These are phyloP conservation scores for Drosophila emarginata DNA, from an alignment of 2,888 invertebrate genomes.

Conservation along the genomic window DNA sequence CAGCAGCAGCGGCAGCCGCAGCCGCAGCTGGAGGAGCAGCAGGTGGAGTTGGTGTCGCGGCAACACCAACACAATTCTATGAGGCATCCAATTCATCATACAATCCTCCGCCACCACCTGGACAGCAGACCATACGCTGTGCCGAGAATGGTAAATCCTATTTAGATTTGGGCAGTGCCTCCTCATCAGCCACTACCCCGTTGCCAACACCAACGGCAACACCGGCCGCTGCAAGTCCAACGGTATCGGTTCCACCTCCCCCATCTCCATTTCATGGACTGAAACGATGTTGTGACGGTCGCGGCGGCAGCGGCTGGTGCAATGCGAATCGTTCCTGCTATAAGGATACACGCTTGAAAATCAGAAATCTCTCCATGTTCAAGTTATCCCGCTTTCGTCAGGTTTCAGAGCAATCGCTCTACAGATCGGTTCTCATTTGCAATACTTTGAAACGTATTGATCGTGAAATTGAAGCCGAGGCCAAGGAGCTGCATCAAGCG, in stretches of 20 bases:
- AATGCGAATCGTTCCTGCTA: slow-evolving; percentile 90
- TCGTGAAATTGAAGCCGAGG: slow-evolving; percentile 92
- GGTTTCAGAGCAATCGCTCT: slow-evolving; percentile 93
- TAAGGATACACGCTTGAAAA: slow-evolving; percentile 92
- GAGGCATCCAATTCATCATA: slow-evolving; percentile 62
- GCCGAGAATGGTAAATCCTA: slow-evolving; percentile 96
- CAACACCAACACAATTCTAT: slow-evolving; percentile 57
- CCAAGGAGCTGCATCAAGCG: slow-evolving; percentile 83
- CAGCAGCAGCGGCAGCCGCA: slow-evolving; percentile 17
- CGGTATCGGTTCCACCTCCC: slow-evolving; percentile 12
- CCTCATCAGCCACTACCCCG: slow-evolving; percentile 80
- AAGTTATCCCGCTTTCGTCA: slow-evolving; percentile 94
- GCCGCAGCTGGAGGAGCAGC: slow-evolving; percentile 18
- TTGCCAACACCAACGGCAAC: slow-evolving; percentile 43
- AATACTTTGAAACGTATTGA: slow-evolving; percentile 95
- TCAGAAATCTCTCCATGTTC: slow-evolving; percentile 95
- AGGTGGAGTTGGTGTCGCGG: slow-evolving; percentile 22
- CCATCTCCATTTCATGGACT: slow-evolving; percentile 63
- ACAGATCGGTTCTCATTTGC: slow-evolving; percentile 95
- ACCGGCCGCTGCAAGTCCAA: slow-evolving; percentile 29
- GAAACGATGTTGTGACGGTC: slow-evolving; percentile 87
- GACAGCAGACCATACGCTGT: slow-evolving; percentile 92
- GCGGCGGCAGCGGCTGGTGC: slow-evolving; percentile 85
- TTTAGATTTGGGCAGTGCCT: slow-evolving; percentile 90
- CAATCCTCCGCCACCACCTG: slow-evolving; percentile 85